Conservation (phyloP, 2,888 invertebrate species). For the Phorcus lineatus region DNA sequence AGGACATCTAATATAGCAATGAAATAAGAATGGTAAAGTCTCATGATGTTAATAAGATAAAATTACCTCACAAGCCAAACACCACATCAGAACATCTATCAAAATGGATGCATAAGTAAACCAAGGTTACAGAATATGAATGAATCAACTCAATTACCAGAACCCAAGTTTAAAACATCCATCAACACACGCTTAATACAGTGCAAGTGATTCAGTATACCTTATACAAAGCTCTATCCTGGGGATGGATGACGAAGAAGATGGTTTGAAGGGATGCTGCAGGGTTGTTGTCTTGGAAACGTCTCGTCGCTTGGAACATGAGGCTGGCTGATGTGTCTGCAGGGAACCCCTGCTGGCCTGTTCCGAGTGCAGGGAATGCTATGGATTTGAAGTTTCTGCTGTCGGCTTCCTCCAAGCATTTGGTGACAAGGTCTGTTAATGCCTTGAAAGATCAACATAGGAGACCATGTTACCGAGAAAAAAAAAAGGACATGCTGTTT, state of each 20-base stretch:
- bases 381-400: constrained; percentile 30
- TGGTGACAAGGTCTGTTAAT: constrained; percentile 29
- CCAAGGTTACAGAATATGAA: too few species aligned
- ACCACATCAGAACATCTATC: too few species aligned
- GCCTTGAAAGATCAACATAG: constrained; percentile 29
- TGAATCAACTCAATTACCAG: background rate
- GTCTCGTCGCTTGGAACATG: constrained; percentile 32
- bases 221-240: background rate
- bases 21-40: too few species aligned
- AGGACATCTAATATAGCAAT: too few species aligned
- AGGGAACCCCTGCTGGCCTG: constrained; percentile 45
- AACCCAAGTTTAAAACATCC: background rate
- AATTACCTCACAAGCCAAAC: too few species aligned
- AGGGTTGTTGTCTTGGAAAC: constrained; percentile 28
- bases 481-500: too few species aligned
- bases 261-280: constrained; percentile 30
- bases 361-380: constrained; percentile 50
- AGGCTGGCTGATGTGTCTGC: constrained; percentile 35
- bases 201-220: background rate
- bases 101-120: too few species aligned
- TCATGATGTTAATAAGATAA: too few species aligned
- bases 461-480: too few species aligned
- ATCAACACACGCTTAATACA: background rate
- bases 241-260: constrained; percentile 39
- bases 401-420: constrained; percentile 31